Percentiles rank a stretch among this genome's conserved stretches.
These are phyloP conservation scores for Falco novaeseelandiae DNA, from an alignment of 2,797 vertebrate species.

Conservation along the genomic window DNA sequence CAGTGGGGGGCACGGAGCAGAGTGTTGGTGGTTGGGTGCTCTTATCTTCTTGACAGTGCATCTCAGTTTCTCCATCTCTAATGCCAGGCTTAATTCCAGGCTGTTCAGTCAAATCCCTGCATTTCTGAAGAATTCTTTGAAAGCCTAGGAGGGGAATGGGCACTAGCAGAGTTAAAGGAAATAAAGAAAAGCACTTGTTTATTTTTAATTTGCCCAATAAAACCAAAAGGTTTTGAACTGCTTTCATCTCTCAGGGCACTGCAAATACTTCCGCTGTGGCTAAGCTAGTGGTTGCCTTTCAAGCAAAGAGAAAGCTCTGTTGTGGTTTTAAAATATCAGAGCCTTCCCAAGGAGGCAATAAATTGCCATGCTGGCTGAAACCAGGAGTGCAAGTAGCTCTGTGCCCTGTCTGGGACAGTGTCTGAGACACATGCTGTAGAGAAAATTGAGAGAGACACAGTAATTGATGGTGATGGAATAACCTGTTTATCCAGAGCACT, in stretches of 20 bases:
- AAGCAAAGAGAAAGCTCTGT: not conserved
- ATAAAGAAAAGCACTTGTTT: not conserved
- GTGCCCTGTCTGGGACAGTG: slow-evolving; percentile 35
- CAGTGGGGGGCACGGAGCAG: not conserved
- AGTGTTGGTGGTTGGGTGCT: fast-evolving
- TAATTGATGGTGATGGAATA: not conserved
- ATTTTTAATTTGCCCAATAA: slow-evolving; percentile 7
- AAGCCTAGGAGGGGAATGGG: not conserved
- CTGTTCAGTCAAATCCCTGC: not conserved
- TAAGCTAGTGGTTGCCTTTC: slow-evolving; percentile 16
- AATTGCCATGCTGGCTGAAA: slow-evolving; percentile 1
- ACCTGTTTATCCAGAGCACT: not conserved
- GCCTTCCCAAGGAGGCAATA: slow-evolving; percentile 24
- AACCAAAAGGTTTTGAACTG: not conserved
- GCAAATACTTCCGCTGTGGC: not conserved
- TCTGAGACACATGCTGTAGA: not conserved
- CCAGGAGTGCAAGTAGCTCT: not conserved
- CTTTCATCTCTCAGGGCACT: slow-evolving; percentile 19
- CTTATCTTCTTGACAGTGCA: not conserved
- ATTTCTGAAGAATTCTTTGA: not conserved
- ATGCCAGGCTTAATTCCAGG: not conserved
- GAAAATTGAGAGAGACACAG: not conserved
- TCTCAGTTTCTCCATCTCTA: not conserved
- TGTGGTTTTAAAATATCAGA: slow-evolving; percentile 23
- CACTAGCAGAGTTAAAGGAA: not conserved